phyloP scores from a whole-genome alignment of 1,140 invertebrate species.

The Laupala kohalensis region DNA sequence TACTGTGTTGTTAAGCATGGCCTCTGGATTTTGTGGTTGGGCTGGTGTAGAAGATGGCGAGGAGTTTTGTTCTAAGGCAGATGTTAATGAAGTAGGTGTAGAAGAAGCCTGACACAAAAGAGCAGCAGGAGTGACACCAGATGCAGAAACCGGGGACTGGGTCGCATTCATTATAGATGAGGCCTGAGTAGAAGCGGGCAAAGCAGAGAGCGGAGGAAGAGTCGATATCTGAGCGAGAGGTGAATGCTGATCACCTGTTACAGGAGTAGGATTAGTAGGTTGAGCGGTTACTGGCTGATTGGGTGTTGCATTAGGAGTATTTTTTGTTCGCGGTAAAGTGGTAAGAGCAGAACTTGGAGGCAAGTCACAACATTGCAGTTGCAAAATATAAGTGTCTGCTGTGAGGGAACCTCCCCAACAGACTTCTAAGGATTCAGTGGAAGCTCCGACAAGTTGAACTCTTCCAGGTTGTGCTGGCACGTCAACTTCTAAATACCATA shows the following conservation, averaged over 20 bases:
- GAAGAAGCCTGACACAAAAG: neutral
- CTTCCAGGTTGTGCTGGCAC: conserved; percentile 76
- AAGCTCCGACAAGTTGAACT: conserved; percentile 85
- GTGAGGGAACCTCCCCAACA: conserved; percentile 87
- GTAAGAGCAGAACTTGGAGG: conserved; percentile 37
- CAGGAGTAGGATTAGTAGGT: too few relatives aligned
- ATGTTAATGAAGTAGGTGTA: neutral
- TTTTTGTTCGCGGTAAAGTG: conserved; percentile 12
- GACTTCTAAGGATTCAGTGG: conserved; percentile 84
- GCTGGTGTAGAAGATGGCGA: neutral
- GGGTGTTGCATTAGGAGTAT: neutral
- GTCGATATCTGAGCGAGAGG: conserved; percentile 16
- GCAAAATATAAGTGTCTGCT: conserved; percentile 81
- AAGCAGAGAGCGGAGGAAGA: neutral
- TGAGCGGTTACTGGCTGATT: conserved; percentile 13
- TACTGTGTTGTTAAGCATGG: conserved; percentile 20
- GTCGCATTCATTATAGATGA: conserved; percentile 5
- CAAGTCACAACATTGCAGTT: conserved; percentile 86
- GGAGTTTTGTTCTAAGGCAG: neutral
- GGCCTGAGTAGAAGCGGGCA: conserved; percentile 6
- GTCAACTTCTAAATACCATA: conserved; percentile 96
- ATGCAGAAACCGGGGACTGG: neutral
- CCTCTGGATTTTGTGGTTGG: conserved; percentile 13
- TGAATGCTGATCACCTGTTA: conserved; percentile 16
- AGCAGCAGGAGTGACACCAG: conserved; percentile 3